Evolutionary conservation across 2,888 invertebrate species (phyloP).

Genomic region (Coecobrya sp.): DNA sequence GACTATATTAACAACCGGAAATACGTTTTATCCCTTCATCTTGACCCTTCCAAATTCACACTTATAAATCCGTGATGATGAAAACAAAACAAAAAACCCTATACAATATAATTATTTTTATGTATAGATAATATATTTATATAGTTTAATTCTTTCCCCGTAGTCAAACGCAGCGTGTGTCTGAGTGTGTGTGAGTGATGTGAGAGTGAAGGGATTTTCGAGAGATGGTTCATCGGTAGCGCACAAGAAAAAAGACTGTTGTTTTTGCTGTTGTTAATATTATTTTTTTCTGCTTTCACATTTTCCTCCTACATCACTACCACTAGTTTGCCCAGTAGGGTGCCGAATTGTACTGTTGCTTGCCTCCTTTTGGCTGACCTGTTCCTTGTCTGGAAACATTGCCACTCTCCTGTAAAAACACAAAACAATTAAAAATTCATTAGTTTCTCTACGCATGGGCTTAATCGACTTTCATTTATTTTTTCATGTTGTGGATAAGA

Average conservation of each 20-base stretch:
- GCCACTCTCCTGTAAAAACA: slow-evolving; percentile 83
- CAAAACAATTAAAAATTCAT: slow-evolving; percentile 43
- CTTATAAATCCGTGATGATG: slow-evolving; percentile 54
- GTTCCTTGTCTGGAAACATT: slow-evolving; percentile 84
- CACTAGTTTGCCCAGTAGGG: slow-evolving; percentile 84
- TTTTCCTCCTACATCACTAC: not conserved
- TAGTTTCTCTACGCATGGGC: not conserved
- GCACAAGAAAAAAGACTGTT: slow-evolving; percentile 67
- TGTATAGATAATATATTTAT: slow-evolving; percentile 51
- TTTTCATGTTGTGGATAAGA: not conserved
- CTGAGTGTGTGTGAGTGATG: slow-evolving; percentile 68
- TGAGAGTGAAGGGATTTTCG: slow-evolving; percentile 71
- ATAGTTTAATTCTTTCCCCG: slow-evolving; percentile 69
- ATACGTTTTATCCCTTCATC: slow-evolving; percentile 63
- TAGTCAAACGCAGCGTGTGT: slow-evolving; percentile 79
- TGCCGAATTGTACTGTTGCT: slow-evolving; percentile 83
- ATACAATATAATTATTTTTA: slow-evolving; percentile 39
- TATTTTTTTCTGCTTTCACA: slow-evolving; percentile 24
- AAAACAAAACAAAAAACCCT: slow-evolving; percentile 63
- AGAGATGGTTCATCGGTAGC: slow-evolving; percentile 79
- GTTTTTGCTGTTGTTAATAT: slow-evolving; percentile 10
- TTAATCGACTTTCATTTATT: not conserved
- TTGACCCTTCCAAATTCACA: not conserved
- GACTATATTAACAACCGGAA: slow-evolving; percentile 77
- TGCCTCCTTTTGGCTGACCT: slow-evolving; percentile 85